These are phyloP conservation scores for Stenodera caucasica DNA, from an alignment of 2,888 invertebrate genomes.

Conservation along the genomic window DNA sequence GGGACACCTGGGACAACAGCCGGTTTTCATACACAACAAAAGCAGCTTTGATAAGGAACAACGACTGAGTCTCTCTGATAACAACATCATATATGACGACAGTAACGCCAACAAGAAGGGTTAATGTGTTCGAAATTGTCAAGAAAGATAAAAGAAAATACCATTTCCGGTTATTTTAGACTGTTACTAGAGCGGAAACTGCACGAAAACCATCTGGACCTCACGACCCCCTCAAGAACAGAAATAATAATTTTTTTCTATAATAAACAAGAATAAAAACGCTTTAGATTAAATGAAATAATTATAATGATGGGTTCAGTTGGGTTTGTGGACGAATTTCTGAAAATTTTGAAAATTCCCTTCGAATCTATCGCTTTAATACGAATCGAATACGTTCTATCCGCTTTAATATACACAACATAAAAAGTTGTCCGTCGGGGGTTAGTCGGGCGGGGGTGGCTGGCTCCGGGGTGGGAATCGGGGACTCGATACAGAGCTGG, in stretches of 20 bases:
- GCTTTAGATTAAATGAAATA: neutral
- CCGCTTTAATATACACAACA: constrained; percentile 55
- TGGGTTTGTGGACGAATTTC: neutral
- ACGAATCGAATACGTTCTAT: constrained; percentile 67
- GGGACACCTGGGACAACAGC: constrained; percentile 14
- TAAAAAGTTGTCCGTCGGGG: constrained; percentile 55
- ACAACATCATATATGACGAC: constrained; percentile 3
- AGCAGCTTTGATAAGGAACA: constrained; percentile 5
- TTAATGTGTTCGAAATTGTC: neutral
- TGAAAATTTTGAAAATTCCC: neutral
- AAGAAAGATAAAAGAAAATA: neutral
- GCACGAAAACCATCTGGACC: neutral
- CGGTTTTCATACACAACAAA: constrained; percentile 2
- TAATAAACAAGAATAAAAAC: no score
- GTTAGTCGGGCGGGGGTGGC: constrained; percentile 42
- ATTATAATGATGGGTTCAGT: neutral
- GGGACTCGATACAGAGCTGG: constrained; percentile 36
- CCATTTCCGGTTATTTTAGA: neutral
- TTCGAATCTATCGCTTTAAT: constrained; percentile 58
- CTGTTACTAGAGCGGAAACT: neutral
- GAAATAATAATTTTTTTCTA: no score
- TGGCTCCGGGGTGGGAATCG: constrained; percentile 39
- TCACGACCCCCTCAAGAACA: neutral
- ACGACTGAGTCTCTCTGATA: neutral
- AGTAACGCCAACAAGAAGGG: neutral